Evolutionary conservation across 2,797 vertebrate genomes (phyloP).

Genomic region (Falco naumanni): DNA sequence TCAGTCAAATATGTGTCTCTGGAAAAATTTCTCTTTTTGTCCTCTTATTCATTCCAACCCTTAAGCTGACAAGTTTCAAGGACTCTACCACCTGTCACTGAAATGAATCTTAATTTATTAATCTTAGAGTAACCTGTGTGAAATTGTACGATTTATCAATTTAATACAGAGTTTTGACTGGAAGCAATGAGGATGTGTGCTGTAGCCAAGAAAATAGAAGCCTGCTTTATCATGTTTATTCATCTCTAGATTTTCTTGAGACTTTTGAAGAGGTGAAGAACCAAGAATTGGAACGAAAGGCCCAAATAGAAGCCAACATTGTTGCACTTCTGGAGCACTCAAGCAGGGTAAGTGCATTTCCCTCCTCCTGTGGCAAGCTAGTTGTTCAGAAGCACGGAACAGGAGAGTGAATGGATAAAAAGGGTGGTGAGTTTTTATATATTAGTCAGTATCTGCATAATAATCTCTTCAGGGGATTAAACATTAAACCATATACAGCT

Average conservation of each 20-base stretch:
- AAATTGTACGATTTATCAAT: not conserved
- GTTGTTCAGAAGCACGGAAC: not conserved
- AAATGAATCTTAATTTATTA: not conserved
- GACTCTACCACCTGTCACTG: not conserved
- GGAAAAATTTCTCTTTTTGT: not conserved
- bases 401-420: not conserved
- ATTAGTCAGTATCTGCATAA: not conserved
- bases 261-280: conserved; percentile 83
- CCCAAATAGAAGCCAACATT: conserved; percentile 83
- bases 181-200: not conserved
- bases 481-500: not conserved
- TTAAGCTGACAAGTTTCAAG: not conserved
- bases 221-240: conserved; percentile 28
- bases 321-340: conserved; percentile 88
- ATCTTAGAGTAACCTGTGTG: not conserved
- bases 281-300: conserved; percentile 82
- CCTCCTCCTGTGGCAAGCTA: not conserved
- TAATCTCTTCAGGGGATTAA: not conserved
- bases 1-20: not conserved
- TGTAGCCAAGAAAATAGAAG: not conserved
- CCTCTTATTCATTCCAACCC: not conserved
- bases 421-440: not conserved
- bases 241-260: conserved; percentile 84
- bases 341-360: conserved; percentile 83
- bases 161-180: not conserved